Evolutionary conservation across 1,140 invertebrate species (phyloP).

Genomic region (Drosophila quadrilineata): DNA sequence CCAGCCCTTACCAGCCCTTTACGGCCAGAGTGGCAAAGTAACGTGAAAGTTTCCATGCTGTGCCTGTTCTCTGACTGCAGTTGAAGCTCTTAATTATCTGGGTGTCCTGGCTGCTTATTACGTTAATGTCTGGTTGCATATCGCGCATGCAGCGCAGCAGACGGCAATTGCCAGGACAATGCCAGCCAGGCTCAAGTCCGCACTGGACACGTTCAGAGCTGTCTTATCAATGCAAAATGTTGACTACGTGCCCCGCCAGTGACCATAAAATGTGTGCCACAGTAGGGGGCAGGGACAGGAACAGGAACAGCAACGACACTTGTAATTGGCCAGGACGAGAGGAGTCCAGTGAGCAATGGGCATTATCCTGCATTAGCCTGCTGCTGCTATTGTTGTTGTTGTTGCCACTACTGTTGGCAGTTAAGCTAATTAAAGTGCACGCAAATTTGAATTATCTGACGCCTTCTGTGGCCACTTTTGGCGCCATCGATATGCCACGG

Average conservation of each 20-base stretch:
- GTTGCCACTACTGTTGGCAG: conserved; percentile 4
- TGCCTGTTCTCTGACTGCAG: conserved; percentile 25
- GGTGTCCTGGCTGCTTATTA: conserved; percentile 57
- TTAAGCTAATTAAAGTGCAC: conserved; percentile 73
- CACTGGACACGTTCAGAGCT: conserved; percentile 27
- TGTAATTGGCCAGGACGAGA: conserved; percentile 53
- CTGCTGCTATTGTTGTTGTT: neutral
- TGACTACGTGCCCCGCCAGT: conserved; percentile 46
- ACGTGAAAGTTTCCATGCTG: too few relatives aligned
- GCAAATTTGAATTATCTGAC: conserved; percentile 67
- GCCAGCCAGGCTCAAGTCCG: conserved; percentile 6
- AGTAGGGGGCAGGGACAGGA: neutral
- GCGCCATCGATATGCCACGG: conserved; percentile 43
- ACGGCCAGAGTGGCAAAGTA: too few relatives aligned
- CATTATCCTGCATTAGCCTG: neutral
- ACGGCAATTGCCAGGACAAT: conserved; percentile 55
- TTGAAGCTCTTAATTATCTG: conserved; percentile 64
- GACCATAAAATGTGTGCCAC: conserved; percentile 19
- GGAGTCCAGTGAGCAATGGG: conserved; percentile 15
- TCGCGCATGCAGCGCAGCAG: conserved; percentile 48
- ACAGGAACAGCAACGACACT: neutral
- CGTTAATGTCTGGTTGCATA: conserved; percentile 60
- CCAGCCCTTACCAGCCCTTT: too few relatives aligned
- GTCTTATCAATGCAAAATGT: conserved; percentile 48
- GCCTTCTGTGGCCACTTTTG: conserved; percentile 33